Base-by-base conservation (phyloP, 2,888 invertebrate species). In the Syritta pipiens region DNA sequence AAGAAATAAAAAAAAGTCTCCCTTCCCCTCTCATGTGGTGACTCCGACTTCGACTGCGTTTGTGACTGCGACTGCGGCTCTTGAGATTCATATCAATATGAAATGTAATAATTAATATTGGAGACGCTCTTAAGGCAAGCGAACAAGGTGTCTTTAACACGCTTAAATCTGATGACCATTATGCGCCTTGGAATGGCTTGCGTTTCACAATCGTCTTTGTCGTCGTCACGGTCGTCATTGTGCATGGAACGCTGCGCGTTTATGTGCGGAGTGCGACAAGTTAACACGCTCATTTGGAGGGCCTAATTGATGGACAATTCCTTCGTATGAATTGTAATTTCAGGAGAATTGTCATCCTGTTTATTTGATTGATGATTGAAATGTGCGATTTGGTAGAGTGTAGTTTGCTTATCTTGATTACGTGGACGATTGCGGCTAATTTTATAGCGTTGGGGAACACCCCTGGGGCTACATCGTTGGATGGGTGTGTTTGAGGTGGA, bases 61-160 rank as follows among this genome's bases (percentile, higher is more conserved):
- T n/a, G n/a, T 51, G 65, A 48, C 60, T 71, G 69, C 57, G 77
- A 55, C 60, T 67, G 48, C 55, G 55, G 68, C 46, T 68, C 48
- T 6, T 22, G 37, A 79, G 79, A 79, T 79, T 19, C 60, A 40
- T 79, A 79, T 79, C 79, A 62, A 62, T 68, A 51, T 79, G 72
- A 79, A 74, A 79, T 79, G 74, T 79, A 74, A 79, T 79, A 79
- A 79, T 79, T 79, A 79, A 68, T 79, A 79, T 79, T 68, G 79
- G 60, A 72, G 72, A 74, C 72, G 55, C 35, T 72, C 55, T 49
- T 35, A 63, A 37, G 49, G 49, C 51, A 53, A 71, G 53, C 60
- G 65, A 60, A 60, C 67, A 48, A 77, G 77, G 77, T 77, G 77
- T 77, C 72, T 67, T 79, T 55, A 62, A 62, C 65, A 67, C 62